Evolutionary conservation across 2,113 vertebrate species (phyloP).

Genomic region (Numenius arquata): DNA sequence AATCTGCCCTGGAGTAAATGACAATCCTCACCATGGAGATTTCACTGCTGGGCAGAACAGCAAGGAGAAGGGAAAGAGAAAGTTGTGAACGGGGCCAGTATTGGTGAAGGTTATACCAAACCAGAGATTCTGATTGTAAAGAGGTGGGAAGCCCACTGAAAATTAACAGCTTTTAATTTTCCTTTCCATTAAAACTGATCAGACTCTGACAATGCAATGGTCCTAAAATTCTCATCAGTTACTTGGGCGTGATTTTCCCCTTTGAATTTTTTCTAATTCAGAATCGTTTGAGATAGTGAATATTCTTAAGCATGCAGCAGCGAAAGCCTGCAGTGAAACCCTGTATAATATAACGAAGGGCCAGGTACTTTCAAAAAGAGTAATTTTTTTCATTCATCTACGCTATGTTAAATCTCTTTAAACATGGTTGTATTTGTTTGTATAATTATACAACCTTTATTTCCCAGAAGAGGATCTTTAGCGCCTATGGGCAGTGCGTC

Average conservation of each 20-base stretch:
- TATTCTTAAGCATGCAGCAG: not conserved
- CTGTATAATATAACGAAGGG: not conserved
- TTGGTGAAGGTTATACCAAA: not conserved
- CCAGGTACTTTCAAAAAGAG: not conserved
- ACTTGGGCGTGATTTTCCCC: not conserved
- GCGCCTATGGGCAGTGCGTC: fast-evolving
- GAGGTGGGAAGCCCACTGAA: not conserved
- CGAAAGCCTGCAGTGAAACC: not conserved
- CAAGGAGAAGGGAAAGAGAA: not conserved
- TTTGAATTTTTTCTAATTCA: not conserved
- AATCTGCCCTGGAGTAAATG: slow-evolving; percentile 17
- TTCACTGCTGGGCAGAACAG: not conserved
- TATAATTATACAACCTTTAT: not conserved
- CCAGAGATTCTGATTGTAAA: not conserved
- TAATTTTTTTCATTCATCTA: not conserved
- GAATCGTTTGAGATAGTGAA: not conserved
- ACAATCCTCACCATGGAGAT: not conserved
- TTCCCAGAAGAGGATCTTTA: not conserved
- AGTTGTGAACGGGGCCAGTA: not conserved
- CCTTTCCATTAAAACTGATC: not conserved
- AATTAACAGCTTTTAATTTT: not conserved
- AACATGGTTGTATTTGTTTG: not conserved
- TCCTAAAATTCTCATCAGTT: not conserved
- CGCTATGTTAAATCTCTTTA: not conserved
- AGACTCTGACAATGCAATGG: not conserved